Evolutionary conservation across 2,888 invertebrate species (phyloP).

Genomic region (Chaitophorus viminalis): DNA sequence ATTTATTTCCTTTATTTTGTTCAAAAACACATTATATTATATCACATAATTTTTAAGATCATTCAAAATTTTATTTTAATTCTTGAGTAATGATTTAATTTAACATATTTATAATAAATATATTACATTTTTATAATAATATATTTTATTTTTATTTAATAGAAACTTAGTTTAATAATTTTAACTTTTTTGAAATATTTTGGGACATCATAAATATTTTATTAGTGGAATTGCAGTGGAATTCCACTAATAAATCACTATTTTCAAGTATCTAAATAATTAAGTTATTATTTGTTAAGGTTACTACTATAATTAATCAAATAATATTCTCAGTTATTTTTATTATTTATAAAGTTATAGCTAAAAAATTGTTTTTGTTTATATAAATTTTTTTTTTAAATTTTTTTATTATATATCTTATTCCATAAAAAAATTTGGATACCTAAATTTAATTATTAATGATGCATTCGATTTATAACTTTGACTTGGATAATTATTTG

Average conservation of each 20-base stretch:
- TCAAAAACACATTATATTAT: not conserved
- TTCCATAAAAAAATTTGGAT: not conserved
- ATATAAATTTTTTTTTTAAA: not conserved
- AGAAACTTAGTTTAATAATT: not conserved
- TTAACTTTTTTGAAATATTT: not conserved
- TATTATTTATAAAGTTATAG: not conserved
- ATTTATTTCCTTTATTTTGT: not conserved
- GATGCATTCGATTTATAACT: not conserved
- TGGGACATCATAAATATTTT: not conserved
- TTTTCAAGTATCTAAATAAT: not conserved
- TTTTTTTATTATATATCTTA: not conserved
- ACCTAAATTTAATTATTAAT: not conserved
- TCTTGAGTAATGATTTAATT: not conserved
- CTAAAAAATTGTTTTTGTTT: not conserved
- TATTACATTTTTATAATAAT: not conserved
- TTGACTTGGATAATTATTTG: constrained; percentile 19
- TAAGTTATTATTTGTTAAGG: not conserved
- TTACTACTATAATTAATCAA: not conserved
- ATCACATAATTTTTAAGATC: not conserved
- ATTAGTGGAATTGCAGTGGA: not conserved
- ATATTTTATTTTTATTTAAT: not conserved
- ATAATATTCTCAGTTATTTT: not conserved
- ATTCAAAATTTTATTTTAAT: not conserved
- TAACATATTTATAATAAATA: not conserved
- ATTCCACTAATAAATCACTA: no score